Evolutionary conservation across 2,113 vertebrate species (phyloP).

Genomic region (Heterochromis multidens): DNA sequence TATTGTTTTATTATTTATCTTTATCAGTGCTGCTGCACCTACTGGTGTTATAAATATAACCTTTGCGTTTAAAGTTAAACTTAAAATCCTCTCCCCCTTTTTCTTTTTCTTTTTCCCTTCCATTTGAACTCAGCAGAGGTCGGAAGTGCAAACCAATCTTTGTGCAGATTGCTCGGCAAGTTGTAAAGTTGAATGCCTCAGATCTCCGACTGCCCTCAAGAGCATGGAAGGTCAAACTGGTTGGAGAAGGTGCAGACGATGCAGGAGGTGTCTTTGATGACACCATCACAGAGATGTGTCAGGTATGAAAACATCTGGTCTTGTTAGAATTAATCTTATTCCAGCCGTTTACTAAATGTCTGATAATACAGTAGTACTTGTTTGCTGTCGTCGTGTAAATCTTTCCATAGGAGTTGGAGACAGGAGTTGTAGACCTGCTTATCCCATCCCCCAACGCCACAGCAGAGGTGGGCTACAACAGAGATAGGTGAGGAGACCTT

Average conservation of each 20-base stretch:
- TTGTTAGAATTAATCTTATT: accelerated
- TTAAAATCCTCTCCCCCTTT: background rate
- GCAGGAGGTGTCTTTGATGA: constrained; percentile 82
- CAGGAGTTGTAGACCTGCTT: constrained; percentile 78
- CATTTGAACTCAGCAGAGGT: constrained; percentile 55
- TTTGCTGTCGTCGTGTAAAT: background rate
- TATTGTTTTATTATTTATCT: background rate
- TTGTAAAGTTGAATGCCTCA: constrained; percentile 78
- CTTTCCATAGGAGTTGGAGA: constrained; percentile 75
- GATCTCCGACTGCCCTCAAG: constrained; percentile 80
- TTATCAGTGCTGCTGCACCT: background rate
- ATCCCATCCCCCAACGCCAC: constrained; percentile 80
- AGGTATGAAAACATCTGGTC: constrained; percentile 49
- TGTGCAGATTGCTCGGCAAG: constrained; percentile 81
- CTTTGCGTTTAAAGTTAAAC: background rate
- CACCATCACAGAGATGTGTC: constrained; percentile 84
- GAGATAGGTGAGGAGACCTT: constrained; percentile 71
- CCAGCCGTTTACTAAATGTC: background rate
- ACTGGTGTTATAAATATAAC: background rate
- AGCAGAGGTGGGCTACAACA: constrained; percentile 81
- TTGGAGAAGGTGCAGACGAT: constrained; percentile 80
- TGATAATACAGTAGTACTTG: background rate
- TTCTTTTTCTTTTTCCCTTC: background rate
- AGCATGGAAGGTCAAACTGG: constrained; percentile 83
- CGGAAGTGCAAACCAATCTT: constrained; percentile 82